phyloP scores from a whole-genome alignment of 2,113 vertebrate genomes.

The Chrysemys picta region DNA sequence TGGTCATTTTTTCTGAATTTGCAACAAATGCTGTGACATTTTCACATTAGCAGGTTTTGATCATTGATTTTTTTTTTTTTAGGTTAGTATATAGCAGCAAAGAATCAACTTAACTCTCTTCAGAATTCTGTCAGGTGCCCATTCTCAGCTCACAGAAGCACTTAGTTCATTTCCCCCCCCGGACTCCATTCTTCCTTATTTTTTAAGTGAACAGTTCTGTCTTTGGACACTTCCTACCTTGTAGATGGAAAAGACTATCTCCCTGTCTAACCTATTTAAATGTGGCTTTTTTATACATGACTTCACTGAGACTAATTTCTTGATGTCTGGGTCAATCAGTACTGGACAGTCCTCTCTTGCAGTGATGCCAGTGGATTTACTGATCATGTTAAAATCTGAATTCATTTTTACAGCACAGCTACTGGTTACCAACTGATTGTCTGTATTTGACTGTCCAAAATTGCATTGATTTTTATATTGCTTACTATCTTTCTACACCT shows the following conservation, averaged over 20 bases:
- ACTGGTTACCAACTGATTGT: neutral
- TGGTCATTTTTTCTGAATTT: too few relatives aligned
- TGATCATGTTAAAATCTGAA: neutral
- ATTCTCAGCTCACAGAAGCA: neutral
- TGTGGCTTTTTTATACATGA: neutral
- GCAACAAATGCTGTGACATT: neutral
- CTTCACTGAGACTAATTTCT: neutral
- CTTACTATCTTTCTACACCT: neutral
- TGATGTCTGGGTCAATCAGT: neutral
- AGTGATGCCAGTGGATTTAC: neutral
- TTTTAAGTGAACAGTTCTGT: neutral
- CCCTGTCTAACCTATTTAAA: neutral
- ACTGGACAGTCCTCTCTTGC: neutral
- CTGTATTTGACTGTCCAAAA: neutral
- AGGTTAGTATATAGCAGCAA: neutral
- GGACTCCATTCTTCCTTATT: neutral
- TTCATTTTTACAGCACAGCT: neutral
- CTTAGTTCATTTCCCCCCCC: neutral
- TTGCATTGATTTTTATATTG: neutral
- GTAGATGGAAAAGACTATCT: neutral
- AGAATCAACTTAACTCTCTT: conserved; percentile 4
- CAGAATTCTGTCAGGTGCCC: conserved; percentile 9
- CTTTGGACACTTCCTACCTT: neutral
- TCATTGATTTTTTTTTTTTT: neutral
- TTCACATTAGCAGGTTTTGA: neutral